Evolutionary conservation across 2,888 invertebrate genomes (phyloP), one percentile per base, ranked within the genome.

Genomic region (Notodonta dromedarius): DNA sequence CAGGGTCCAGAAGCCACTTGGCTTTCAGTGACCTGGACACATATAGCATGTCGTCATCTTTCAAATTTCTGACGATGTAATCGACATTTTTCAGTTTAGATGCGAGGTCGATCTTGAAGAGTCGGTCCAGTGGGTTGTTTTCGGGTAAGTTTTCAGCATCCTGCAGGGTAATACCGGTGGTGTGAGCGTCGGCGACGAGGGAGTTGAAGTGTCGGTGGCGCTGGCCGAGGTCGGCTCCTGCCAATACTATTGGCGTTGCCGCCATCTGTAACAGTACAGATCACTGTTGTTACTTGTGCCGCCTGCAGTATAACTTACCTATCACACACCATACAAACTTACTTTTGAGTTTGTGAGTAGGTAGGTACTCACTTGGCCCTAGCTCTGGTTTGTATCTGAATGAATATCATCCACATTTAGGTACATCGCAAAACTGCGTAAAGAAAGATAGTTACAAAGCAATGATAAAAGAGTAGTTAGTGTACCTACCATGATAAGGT

Each of bases 171-270:
- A 66, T 57, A 7, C 58, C 52, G 5, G 1, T 57, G 16, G 63
- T 52, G n/a, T 60, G 67, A 7, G 65, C 61, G 14, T 70, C 60
- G 0, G 52, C 56, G 9, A 73, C 73, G 12, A 71, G 52, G 48
- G 56, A 12, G 56, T 73, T 76, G 14, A 82, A 66, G 42, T 70
- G 63, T 5, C 62, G 71, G 61, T 82, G 83, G 0, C 83, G 70
- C 14, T 76, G 70, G 9, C 79, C 78, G 9, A 85, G 69, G 57
- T 73, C 79, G 0, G 24, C 39, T 35, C 66, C 67, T 42, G 24
- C 39, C 40, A 70, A 57, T 6, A 16, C 59, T 12, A 70, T 68
- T n/a, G 67, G 67, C 12, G 61, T 42, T n/a, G 54, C 16, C 12
- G 59, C 13, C 63, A 67, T 66, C 54, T 11, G 55, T 5, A 14